Conservation (phyloP, 2,797 vertebrate species). For the Decapterus maruadsi region DNA sequence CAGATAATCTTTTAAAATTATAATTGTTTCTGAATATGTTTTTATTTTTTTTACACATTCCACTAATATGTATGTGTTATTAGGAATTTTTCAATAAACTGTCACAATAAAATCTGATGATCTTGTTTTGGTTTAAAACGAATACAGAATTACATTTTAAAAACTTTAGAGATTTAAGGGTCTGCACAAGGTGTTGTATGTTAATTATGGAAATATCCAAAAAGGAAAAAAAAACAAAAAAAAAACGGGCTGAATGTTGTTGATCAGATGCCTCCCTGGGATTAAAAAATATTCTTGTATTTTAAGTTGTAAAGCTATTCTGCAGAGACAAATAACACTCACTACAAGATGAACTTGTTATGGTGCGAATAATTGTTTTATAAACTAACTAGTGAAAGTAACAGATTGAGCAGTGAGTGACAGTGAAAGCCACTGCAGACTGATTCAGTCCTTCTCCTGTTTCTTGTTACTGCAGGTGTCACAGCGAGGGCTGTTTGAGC, state of each 20-base stretch:
- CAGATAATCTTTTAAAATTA: not conserved
- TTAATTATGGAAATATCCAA: not conserved
- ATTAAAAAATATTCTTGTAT: not conserved
- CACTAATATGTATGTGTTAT: not conserved
- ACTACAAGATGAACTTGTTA: slow-evolving; percentile 34
- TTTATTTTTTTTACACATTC: not conserved
- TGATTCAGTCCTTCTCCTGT: slow-evolving; percentile 27
- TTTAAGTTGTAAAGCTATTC: not conserved
- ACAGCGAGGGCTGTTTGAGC: slow-evolving; percentile 62
- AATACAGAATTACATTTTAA: not conserved
- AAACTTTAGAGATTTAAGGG: not conserved
- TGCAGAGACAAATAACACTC: not conserved
- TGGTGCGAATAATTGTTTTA: slow-evolving; percentile 35
- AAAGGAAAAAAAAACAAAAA: not conserved
- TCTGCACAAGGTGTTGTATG: not conserved
- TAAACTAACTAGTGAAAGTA: slow-evolving; percentile 29
- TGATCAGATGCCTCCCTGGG: not conserved
- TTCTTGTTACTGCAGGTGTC: slow-evolving; percentile 64
- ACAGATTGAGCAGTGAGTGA: slow-evolving; percentile 48
- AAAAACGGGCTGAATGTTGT: not conserved
- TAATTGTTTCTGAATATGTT: not conserved
- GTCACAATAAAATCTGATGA: not conserved
- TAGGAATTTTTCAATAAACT: not conserved
- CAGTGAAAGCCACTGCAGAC: slow-evolving; percentile 27
- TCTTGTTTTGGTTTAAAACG: slow-evolving; percentile 2